A percentile compares a stretch with the other conserved stretches of the same genome.
These are phyloP conservation scores for Stomatorhinus walkeri DNA, from an alignment of 2,797 vertebrate species.

Conservation along the genomic window DNA sequence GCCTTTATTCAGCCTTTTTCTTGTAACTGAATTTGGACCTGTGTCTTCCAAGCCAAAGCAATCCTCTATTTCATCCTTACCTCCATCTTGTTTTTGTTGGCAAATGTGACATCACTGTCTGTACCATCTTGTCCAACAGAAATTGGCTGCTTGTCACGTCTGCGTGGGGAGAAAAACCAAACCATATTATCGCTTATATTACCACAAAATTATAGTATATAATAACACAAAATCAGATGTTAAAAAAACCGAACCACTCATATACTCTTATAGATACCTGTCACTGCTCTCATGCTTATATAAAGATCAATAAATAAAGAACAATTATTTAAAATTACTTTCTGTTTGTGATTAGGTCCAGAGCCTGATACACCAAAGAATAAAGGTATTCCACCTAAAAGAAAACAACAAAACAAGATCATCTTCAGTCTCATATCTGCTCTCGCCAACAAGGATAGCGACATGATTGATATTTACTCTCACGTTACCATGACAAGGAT, in stretches of 20 bases:
- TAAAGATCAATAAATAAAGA: not conserved
- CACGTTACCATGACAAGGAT: not conserved
- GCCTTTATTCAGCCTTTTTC: not conserved
- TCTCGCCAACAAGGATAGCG: not conserved
- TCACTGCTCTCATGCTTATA: not conserved
- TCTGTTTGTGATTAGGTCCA: constrained; percentile 78
- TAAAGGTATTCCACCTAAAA: constrained; percentile 87
- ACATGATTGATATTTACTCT: not conserved
- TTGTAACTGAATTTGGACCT: not conserved
- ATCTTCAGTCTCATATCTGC: not conserved
- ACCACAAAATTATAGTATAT: not conserved
- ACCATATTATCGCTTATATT: not conserved
- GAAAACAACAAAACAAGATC: not conserved
- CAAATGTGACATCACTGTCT: constrained; percentile 25
- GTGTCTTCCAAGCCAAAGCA: not conserved
- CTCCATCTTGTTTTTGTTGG: constrained; percentile 37
- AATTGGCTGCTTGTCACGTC: constrained; percentile 55
- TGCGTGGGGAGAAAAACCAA: constrained; percentile 28
- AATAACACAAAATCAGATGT: not conserved
- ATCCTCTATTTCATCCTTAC: constrained; percentile 30
- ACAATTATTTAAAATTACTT: constrained; percentile 59
- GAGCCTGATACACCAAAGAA: constrained; percentile 77
- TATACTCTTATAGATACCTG: not conserved
- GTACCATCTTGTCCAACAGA: constrained; percentile 38
- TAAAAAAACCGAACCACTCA: not conserved